Percentiles rank a stretch among this genome's conserved stretches.
Evolutionary conservation across 2,888 invertebrate genomes (phyloP).

Genomic region (Oscheius myriophilus): DNA sequence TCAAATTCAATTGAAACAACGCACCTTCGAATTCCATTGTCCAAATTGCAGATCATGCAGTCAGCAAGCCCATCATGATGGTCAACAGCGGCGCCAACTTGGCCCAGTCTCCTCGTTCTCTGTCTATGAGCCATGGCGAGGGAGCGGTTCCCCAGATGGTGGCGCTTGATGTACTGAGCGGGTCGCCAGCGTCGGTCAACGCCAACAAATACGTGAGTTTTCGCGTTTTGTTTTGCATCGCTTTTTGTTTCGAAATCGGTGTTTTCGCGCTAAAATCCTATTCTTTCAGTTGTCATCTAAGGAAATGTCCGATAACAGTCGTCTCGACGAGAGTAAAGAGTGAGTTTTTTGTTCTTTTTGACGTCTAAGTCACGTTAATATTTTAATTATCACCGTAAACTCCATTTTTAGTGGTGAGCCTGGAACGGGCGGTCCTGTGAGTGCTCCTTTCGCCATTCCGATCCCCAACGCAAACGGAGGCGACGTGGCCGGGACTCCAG

Average conservation of each 20-base stretch:
- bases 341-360: neutral
- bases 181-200: slow-evolving; percentile 31
- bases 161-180: slow-evolving; percentile 23
- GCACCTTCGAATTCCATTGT: too few species aligned
- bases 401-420: neutral
- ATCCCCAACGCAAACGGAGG: slow-evolving; percentile 30
- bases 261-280: neutral
- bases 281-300: slow-evolving; percentile 21
- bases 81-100: slow-evolving; percentile 26
- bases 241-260: neutral
- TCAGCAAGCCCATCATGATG: slow-evolving; percentile 82
- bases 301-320: slow-evolving; percentile 15
- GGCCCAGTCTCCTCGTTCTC: slow-evolving; percentile 75
- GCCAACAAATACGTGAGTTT: slow-evolving; percentile 26
- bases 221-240: neutral
- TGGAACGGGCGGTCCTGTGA: too few species aligned
- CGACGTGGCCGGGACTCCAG: slow-evolving; percentile 39
- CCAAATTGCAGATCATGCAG: slow-evolving; percentile 78
- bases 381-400: slow-evolving; percentile 72
- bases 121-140: slow-evolving; percentile 79
- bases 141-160: slow-evolving; percentile 73
- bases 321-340: slow-evolving; percentile 26
- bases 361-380: neutral
- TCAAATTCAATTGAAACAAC: too few species aligned
- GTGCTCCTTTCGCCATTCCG: slow-evolving; percentile 26